Evolutionary conservation across 2,797 vertebrate species (phyloP), one percentile per base, ranked within the genome.

Genomic region (Leuciscus waleckii): DNA sequence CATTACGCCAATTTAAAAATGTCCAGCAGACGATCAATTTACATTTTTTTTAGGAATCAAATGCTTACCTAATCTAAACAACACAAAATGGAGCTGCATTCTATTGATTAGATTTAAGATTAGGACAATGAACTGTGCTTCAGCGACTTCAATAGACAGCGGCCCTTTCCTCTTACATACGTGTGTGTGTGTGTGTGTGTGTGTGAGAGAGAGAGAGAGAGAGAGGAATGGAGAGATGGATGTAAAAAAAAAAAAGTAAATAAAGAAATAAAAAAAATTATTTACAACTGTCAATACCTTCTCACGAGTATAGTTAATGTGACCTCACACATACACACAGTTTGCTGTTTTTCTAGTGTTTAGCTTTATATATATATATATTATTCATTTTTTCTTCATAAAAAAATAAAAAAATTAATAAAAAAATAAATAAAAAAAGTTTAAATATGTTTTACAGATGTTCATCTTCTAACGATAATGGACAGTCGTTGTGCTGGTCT

Each of bases 31-130:
- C 93, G 93, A 95, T 96, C 94, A 94, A 94, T 96, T 95, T 93
- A 94, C 92, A 93, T 95, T 94, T 94, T 93, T 81, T 76, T 84
- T 49, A 94, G 94, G 92, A 95, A 94, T 93, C 91, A 94, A 94
- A 94, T 94, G 95, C 95, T 96, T 95, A 95, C 94, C 95, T 94
- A 95, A 95, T 94, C 92, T 92, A 87, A 93, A 94, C 92, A 88
- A 94, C 88, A 92, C 87, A 92, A 91, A 86, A 84, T 89, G 92
- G 92, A 95, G 92, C 92, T 94, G 94, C 92, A 94, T 94, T 92
- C 92, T 94, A 96, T 95, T 94, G 94, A 96, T 96, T 93, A 26
- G 86, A 86, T 90, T 90, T 90, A 79, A 92, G 93, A 95, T 94
- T 91, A 95, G 93, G 89, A 94, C 90, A 91, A 93, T 91, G 90